Evolutionary conservation across 2,797 vertebrate species (phyloP).

Genomic region (Gadopsis bispinosus): DNA sequence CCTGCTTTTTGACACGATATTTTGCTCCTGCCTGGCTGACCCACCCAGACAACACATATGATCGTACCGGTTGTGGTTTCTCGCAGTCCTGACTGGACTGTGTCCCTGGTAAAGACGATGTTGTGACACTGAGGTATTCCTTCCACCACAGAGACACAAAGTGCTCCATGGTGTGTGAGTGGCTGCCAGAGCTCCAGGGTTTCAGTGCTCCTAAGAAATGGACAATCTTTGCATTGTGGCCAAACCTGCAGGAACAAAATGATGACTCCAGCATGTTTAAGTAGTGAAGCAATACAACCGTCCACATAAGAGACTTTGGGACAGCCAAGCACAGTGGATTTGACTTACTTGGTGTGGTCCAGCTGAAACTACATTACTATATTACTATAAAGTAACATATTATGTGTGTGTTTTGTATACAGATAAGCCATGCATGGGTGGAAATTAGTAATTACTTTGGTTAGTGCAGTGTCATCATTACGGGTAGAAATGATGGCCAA

Average conservation of each 20-base stretch:
- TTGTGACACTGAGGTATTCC: conserved; percentile 74
- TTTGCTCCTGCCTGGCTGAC: not conserved
- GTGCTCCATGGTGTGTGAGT: conserved; percentile 41
- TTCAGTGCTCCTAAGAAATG: conserved; percentile 88
- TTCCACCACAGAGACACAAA: conserved; percentile 89
- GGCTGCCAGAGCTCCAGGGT: conserved; percentile 83
- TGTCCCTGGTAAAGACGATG: conserved; percentile 40
- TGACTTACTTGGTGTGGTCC: not conserved
- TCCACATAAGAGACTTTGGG: too few species aligned
- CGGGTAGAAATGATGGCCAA: not conserved
- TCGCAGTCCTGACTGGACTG: not conserved
- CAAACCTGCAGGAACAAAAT: conserved; percentile 80
- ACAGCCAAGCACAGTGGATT: too few species aligned
- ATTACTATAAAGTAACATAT: not conserved
- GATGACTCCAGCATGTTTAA: too few species aligned
- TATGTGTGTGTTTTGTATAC: not conserved
- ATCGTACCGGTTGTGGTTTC: conserved; percentile 30
- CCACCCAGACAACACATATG: too few species aligned
- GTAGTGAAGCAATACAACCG: not conserved
- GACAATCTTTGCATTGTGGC: conserved; percentile 86
- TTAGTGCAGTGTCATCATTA: not conserved
- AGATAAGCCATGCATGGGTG: not conserved
- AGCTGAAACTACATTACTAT: not conserved
- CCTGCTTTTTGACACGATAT: not conserved
- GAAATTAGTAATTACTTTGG: not conserved